These are phyloP conservation scores for Unio delphinus DNA, from an alignment of 2,888 invertebrate species.

Conservation along the genomic window DNA sequence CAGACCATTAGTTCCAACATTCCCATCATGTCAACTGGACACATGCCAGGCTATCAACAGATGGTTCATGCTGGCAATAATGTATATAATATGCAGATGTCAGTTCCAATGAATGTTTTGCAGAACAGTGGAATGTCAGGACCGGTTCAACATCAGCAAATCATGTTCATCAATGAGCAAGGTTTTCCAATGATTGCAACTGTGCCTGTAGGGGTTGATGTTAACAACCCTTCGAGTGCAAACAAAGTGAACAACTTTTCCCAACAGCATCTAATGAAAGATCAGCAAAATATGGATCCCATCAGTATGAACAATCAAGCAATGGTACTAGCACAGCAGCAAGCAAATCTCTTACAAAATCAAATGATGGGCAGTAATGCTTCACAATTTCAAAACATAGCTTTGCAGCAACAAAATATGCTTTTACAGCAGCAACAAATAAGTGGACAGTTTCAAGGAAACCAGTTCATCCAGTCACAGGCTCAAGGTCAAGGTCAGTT, in stretches of 20 bases:
- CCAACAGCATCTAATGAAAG: constrained; percentile 9
- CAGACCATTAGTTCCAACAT: constrained; percentile 25
- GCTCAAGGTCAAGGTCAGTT: constrained; percentile 19
- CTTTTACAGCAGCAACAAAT: constrained; percentile 28
- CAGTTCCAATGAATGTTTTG: constrained; percentile 39
- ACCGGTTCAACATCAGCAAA: constrained; percentile 49
- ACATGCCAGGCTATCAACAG: constrained; percentile 19
- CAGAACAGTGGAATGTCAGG: constrained; percentile 21
- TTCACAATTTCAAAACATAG: constrained; percentile 25
- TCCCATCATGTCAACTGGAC: constrained; percentile 47
- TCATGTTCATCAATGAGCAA: constrained; percentile 58
- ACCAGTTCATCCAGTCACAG: constrained; percentile 29
- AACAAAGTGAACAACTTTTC: not conserved
- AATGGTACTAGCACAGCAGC: constrained; percentile 42
- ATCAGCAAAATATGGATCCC: constrained; percentile 36
- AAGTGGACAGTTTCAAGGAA: constrained; percentile 25
- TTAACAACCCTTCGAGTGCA: constrained; percentile 6
- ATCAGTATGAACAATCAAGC: constrained; percentile 25
- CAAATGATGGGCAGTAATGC: constrained; percentile 26
- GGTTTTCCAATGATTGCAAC: constrained; percentile 53
- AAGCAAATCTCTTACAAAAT: constrained; percentile 41
- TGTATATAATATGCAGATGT: constrained; percentile 32
- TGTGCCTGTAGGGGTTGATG: constrained; percentile 42
- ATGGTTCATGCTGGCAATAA: constrained; percentile 21
- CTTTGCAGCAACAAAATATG: constrained; percentile 29